Evolutionary conservation across 2,888 invertebrate genomes (phyloP).

Genomic region (Troides aeacus): DNA sequence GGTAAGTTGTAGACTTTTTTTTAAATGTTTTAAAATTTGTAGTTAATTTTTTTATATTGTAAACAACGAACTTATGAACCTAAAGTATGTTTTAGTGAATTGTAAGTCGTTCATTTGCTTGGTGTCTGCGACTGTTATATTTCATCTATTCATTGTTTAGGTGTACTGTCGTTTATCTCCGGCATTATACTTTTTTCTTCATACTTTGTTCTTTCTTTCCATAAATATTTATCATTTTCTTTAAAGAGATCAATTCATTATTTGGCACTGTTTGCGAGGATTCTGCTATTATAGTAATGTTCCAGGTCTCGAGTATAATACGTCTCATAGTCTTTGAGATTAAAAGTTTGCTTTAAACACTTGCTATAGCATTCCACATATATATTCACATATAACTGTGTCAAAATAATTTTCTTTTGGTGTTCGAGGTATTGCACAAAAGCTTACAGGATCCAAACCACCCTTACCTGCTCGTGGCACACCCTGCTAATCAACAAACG

Average conservation of each 20-base stretch:
- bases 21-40: neutral
- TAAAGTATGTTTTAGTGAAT: neutral
- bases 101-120: conserved; percentile 8
- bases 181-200: conserved; percentile 49
- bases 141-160: conserved; percentile 42
- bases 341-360: no score
- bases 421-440: no score
- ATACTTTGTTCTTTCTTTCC: conserved; percentile 50
- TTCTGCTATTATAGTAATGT: neutral
- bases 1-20: neutral
- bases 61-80: no score
- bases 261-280: neutral
- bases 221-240: conserved; percentile 49
- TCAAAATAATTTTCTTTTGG: no score
- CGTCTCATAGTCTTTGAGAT: no score
- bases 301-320: neutral
- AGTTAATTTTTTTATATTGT: no score
- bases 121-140: conserved; percentile 34
- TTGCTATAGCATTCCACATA: no score
- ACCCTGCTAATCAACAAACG: no score
- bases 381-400: no score
- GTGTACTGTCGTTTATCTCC: conserved; percentile 38
- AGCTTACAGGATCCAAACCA: no score
- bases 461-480: no score
- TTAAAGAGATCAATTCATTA: conserved; percentile 43